Conservation (phyloP, 2,797 vertebrate genomes). For the Arremon aurantiirostris region DNA sequence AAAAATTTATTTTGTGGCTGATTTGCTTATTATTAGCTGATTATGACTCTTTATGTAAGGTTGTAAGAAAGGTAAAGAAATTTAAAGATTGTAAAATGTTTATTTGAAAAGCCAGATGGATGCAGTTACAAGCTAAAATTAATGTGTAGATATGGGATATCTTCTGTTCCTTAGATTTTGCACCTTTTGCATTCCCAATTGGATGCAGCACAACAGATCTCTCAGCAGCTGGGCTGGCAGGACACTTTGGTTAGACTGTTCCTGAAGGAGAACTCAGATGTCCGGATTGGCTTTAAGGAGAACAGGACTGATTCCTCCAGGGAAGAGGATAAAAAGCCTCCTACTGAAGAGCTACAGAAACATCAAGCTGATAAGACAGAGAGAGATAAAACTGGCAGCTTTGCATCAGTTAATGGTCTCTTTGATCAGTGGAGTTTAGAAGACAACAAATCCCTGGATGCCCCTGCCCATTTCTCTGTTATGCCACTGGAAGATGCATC, state of each 20-base stretch:
- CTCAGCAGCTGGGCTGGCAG: conserved; percentile 93
- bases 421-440: conserved; percentile 78
- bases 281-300: conserved; percentile 32
- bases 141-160: not conserved
- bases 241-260: conserved; percentile 89
- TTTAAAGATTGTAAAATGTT: not conserved
- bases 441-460: conserved; percentile 83
- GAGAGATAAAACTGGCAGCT: conserved; percentile 52
- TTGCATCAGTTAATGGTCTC: conserved; percentile 59
- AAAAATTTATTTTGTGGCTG: not conserved
- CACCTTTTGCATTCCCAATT: conserved; percentile 88
- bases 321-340: conserved; percentile 62
- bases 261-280: conserved; percentile 78
- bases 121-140: not conserved
- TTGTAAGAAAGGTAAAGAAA: not conserved
- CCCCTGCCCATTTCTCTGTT: conserved; percentile 63
- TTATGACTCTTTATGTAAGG: not conserved
- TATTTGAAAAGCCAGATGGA: not conserved
- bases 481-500: conserved; percentile 76
- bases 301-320: conserved; percentile 66
- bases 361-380: conserved; percentile 50
- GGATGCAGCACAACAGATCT: conserved; percentile 88
- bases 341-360: conserved; percentile 63
- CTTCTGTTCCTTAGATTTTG: conserved; percentile 79
- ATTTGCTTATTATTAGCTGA: not conserved